Evolutionary conservation across 2,888 invertebrate species (phyloP).

Genomic region (Diloba caeruleocephala): DNA sequence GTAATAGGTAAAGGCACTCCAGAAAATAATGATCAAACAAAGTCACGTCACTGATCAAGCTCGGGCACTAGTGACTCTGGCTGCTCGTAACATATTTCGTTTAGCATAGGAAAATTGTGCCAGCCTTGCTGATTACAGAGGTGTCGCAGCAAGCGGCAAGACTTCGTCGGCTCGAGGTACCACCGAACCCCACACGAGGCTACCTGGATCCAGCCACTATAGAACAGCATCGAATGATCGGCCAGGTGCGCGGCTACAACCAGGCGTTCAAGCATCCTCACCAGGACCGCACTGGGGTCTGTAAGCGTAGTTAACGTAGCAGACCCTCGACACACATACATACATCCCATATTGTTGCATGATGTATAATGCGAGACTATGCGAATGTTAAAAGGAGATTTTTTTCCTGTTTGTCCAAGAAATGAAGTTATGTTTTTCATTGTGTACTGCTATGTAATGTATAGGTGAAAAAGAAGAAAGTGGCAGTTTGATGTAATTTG

Average conservation of each 20-base stretch:
- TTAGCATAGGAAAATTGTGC: slow-evolving; percentile 49
- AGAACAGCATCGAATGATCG: slow-evolving; percentile 79
- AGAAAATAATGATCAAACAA: too few species aligned
- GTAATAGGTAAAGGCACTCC: too few species aligned
- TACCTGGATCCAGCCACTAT: slow-evolving; percentile 75
- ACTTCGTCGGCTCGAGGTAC: slow-evolving; percentile 66
- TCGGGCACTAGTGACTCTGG: too few species aligned
- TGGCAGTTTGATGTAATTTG: too few species aligned
- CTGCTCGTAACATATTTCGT: background rate
- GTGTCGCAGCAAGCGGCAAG: slow-evolving; percentile 69
- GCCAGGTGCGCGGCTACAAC: slow-evolving; percentile 69
- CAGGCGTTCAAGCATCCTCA: slow-evolving; percentile 58
- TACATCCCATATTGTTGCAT: background rate
- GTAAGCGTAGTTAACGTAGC: slow-evolving; percentile 12
- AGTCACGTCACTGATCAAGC: too few species aligned
- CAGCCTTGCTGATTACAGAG: slow-evolving; percentile 74
- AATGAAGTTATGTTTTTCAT: too few species aligned
- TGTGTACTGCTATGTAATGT: too few species aligned
- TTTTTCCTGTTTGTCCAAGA: too few species aligned
- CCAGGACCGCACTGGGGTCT: slow-evolving; percentile 22
- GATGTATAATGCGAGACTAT: too few species aligned
- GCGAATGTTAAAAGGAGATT: too few species aligned
- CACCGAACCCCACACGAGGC: slow-evolving; percentile 67
- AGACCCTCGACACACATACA: background rate
- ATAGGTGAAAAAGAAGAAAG: too few species aligned